Evolutionary conservation across 2,113 vertebrate genomes (phyloP).

Genomic region (Coturnix japonica): DNA sequence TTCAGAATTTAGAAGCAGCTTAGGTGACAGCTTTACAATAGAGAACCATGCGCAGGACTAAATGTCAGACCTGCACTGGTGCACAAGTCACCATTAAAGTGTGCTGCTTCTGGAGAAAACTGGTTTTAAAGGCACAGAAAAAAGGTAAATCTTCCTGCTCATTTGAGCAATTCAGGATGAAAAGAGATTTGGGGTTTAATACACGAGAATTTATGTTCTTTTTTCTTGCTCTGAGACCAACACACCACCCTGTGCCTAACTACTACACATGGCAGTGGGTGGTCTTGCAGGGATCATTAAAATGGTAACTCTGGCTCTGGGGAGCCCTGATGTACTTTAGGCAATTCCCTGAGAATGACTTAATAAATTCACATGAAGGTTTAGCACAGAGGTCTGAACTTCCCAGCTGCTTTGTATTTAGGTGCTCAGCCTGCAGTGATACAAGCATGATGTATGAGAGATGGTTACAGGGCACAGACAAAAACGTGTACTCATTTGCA

Average conservation of each 20-base stretch:
- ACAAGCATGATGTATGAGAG: not conserved
- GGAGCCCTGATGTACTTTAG: not conserved
- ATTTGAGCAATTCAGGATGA: not conserved
- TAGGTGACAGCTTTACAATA: not conserved
- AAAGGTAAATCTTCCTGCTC: not conserved
- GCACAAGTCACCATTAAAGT: constrained; percentile 34
- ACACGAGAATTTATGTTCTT: not conserved
- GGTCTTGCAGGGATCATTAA: not conserved
- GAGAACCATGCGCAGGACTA: not conserved
- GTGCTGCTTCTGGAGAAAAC: constrained; percentile 12
- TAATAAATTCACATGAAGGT: not conserved
- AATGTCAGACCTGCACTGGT: not conserved
- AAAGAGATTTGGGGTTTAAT: not conserved
- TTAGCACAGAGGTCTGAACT: not conserved
- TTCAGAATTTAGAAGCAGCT: not conserved
- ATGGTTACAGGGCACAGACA: not conserved
- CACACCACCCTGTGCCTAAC: not conserved
- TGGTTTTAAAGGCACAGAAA: constrained; percentile 35
- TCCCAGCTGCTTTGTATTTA: constrained; percentile 12
- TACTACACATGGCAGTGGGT: not conserved
- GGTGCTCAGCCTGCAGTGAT: not conserved
- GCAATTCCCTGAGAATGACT: not conserved
- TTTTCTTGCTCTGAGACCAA: not conserved
- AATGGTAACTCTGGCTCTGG: not conserved
- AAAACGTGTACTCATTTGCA: not conserved